Percentiles rank a stretch among this genome's conserved stretches.
phyloP scores from a whole-genome alignment of 1,140 invertebrate species.

The Drosophila cardini region DNA sequence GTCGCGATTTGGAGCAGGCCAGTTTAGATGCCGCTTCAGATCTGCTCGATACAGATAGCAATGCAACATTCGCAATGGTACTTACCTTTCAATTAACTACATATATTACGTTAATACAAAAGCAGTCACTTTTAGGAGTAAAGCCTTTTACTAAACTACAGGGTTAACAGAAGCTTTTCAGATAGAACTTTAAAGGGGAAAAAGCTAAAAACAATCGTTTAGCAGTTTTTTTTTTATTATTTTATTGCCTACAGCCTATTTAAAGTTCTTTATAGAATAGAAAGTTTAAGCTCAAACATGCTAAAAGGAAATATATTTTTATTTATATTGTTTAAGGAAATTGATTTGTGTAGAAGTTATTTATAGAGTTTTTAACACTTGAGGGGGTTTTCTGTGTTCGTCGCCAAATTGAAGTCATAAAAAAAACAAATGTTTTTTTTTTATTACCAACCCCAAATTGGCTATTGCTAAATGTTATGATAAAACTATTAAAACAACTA shows the following conservation, averaged over 20 bases:
- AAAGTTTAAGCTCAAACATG: too few species aligned
- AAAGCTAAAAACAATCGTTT: too few species aligned
- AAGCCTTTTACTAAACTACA: background rate
- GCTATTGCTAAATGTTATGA: constrained; percentile 72
- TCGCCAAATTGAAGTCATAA: background rate
- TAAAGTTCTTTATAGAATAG: too few species aligned
- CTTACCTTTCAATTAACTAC: constrained; percentile 62
- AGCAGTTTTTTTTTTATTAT: too few species aligned
- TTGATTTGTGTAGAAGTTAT: background rate
- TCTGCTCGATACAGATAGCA: constrained; percentile 92
- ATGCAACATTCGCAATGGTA: constrained; percentile 95
- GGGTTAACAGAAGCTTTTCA: too few species aligned
- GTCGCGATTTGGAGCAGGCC: constrained; percentile 93
- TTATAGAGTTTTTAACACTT: background rate
- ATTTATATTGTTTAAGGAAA: too few species aligned
- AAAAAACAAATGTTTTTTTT: constrained; percentile 22
- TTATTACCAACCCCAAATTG: constrained; percentile 55
- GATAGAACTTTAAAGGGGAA: too few species aligned
- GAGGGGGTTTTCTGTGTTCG: background rate
- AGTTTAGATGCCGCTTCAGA: constrained; percentile 93
- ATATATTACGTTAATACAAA: background rate
- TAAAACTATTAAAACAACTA: constrained; percentile 84
- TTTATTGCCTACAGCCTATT: too few species aligned
- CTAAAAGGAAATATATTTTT: too few species aligned
- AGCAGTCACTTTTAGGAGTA: background rate